Evolutionary conservation across 2,797 vertebrate species (phyloP), one percentile per base, ranked within the genome.

Genomic region (Lutjanus campechanus): DNA sequence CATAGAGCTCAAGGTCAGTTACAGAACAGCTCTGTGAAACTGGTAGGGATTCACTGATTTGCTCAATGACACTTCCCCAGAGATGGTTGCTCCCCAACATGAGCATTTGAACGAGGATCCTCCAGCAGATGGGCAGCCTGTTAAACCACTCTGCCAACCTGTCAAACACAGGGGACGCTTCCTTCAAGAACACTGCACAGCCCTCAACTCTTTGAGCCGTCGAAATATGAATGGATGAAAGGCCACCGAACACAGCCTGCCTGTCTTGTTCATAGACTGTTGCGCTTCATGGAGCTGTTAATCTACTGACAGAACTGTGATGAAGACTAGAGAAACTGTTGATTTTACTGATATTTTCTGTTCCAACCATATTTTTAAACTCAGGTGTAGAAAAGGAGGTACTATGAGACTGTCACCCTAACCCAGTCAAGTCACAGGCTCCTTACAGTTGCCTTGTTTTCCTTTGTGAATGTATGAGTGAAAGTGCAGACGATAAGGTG

Each of bases 341-440:
- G 25, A 68, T 79, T 63, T 69, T 75, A 71, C 62, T 81, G 64
- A 50, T 53, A 36, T 85, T 73, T 87, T 85, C 66, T 85, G 79
- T 91, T 90, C 83, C 75, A 69, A 90, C 88, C 61, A 54, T 80
- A 83, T 89, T 80, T 85, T 89, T 84, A 88, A 93, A 92, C 95
- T 96, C 95, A 95, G 95, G 95, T 95, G 90, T 90, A 88, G 60
- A 88, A 84, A 87, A 89, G 79, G 92, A 89, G 90, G 89, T 93
- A 91, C 92, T 88, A 77, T 79, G 85, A 84, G 87, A 85, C 85
- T 74, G 85, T 87, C 76, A 85, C 85, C 67, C 51, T 64, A 61
- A 77, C 66, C 81, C 76, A 64, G 75, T 81, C 77, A 62, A 74
- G 82, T 85, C 85, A 80, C 84, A 84, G 83, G 63, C 87, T 83